phyloP scores from a whole-genome alignment of 2,888 invertebrate genomes.

The Hypomecis atomaria region DNA sequence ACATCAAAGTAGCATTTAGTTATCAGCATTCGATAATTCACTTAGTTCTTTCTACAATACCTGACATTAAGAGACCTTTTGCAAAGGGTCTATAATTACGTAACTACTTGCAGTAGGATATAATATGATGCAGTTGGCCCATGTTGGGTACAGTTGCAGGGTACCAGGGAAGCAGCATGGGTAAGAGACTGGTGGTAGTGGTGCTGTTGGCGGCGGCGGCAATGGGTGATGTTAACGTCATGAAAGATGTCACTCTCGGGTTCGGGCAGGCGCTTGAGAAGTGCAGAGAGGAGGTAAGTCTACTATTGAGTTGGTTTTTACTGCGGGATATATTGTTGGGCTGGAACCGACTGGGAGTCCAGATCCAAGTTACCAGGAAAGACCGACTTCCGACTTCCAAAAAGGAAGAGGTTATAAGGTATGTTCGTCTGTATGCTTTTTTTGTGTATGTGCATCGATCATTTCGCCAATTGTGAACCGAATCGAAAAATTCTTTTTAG shows the following conservation, averaged over 20 bases:
- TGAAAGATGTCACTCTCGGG: slow-evolving; percentile 78
- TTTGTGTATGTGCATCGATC: too few species aligned
- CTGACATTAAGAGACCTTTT: slow-evolving; percentile 11
- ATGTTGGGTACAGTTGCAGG: neutral
- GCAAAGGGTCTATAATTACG: slow-evolving; percentile 2
- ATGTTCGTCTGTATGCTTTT: too few species aligned
- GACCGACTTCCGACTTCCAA: too few species aligned
- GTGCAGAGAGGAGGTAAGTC: slow-evolving; percentile 70
- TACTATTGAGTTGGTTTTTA: too few species aligned
- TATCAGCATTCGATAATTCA: slow-evolving; percentile 6
- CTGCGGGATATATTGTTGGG: too few species aligned
- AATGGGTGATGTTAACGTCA: slow-evolving; percentile 57
- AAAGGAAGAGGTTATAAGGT: too few species aligned
- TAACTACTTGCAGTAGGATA: neutral
- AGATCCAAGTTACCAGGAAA: too few species aligned
- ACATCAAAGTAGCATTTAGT: neutral
- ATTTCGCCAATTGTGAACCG: too few species aligned
- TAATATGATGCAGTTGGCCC: neutral
- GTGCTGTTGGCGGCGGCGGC: slow-evolving; percentile 33
- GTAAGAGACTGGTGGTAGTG: slow-evolving; percentile 15
- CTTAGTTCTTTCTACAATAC: slow-evolving; percentile 8
- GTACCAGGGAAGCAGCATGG: slow-evolving; percentile 18
- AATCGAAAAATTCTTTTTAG: too few species aligned
- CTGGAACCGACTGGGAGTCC: too few species aligned
- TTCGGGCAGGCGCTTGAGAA: slow-evolving; percentile 75